phyloP scores from a whole-genome alignment of 2,888 invertebrate species.

The Pseudoips prasinana region DNA sequence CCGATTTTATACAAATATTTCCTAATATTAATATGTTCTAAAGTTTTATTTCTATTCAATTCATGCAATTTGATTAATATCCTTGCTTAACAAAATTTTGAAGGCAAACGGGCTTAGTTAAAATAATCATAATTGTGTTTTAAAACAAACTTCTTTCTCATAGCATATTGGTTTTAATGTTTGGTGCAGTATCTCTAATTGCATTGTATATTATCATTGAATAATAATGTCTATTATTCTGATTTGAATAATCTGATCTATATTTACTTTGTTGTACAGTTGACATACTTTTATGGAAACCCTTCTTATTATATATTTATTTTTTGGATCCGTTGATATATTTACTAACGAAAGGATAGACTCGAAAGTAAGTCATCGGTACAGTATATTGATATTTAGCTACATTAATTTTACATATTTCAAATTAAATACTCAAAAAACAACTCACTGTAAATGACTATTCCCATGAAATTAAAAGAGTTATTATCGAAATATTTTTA shows the following conservation, averaged over 20 bases:
- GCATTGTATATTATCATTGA: conserved; percentile 79
- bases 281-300: conserved; percentile 48
- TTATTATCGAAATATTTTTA: conserved; percentile 70
- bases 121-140: conserved; percentile 62
- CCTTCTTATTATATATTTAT: background rate
- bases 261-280: conserved; percentile 49
- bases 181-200: conserved; percentile 80
- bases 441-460: conserved; percentile 72
- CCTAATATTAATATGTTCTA: conserved; percentile 37
- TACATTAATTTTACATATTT: conserved; percentile 55
- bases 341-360: background rate
- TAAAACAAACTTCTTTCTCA: conserved; percentile 61
- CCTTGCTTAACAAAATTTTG: conserved; percentile 60
- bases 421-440: conserved; percentile 74
- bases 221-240: conserved; percentile 64
- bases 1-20: conserved; percentile 36
- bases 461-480: conserved; percentile 57
- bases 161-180: conserved; percentile 76
- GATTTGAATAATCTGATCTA: conserved; percentile 52
- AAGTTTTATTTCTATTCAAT: conserved; percentile 43
- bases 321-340: no score
- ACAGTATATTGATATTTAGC: conserved; percentile 43
- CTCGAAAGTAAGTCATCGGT: conserved; percentile 56
- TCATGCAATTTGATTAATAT: conserved; percentile 49
- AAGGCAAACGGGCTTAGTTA: conserved; percentile 77